Evolutionary conservation across 2,888 invertebrate species (phyloP).

Genomic region (Lasioglossum lativentre): DNA sequence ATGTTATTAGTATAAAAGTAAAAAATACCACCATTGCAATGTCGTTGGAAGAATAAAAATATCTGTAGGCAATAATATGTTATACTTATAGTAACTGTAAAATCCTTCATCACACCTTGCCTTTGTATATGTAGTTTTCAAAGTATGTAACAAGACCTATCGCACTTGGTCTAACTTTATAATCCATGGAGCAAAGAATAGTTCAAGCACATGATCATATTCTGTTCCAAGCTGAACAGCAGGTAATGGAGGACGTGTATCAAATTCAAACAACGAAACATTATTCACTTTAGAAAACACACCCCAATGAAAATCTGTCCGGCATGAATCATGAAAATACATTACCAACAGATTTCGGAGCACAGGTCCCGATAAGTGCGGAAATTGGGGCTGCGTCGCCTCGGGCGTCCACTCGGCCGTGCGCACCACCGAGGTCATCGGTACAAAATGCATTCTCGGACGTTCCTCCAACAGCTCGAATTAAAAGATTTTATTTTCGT

Average conservation of each 20-base stretch:
- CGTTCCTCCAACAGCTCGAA: background rate
- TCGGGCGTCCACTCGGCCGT: background rate
- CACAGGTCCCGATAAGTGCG: background rate
- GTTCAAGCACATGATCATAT: conserved; percentile 88
- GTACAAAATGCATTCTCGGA: background rate
- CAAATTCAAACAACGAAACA: background rate
- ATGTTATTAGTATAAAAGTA: conserved; percentile 62
- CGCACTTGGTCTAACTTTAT: conserved; percentile 88
- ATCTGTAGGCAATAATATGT: background rate
- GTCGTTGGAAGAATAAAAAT: conserved; percentile 31
- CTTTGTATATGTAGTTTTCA: conserved; percentile 76
- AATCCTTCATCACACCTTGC: conserved; percentile 29
- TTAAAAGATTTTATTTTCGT: background rate
- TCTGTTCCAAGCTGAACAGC: conserved; percentile 86
- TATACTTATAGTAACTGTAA: conserved; percentile 8
- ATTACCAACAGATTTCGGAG: no score
- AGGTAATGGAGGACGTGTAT: conserved; percentile 89
- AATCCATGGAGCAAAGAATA: conserved; percentile 88
- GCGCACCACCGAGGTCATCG: background rate
- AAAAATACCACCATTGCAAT: conserved; percentile 39
- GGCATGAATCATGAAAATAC: background rate
- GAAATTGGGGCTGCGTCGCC: background rate
- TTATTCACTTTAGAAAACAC: background rate
- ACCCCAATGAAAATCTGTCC: background rate
- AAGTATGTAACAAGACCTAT: conserved; percentile 85